These are phyloP conservation scores for Acronicta aceris DNA, from an alignment of 2,888 invertebrate genomes.

Conservation along the genomic window DNA sequence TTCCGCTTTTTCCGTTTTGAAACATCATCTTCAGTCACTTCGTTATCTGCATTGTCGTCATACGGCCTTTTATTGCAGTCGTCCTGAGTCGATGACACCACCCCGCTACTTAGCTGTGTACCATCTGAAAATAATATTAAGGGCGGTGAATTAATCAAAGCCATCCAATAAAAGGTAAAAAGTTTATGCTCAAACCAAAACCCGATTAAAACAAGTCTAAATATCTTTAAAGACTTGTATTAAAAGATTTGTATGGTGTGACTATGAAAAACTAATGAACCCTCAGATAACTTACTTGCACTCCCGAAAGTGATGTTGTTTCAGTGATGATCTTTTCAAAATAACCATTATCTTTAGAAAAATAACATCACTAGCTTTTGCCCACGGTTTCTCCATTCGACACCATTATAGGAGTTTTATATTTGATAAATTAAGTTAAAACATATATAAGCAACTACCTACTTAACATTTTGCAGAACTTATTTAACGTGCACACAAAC, in stretches of 20 bases:
- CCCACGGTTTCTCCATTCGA: no score
- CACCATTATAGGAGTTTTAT: no score
- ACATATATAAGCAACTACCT: background rate
- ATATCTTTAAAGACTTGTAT: background rate
- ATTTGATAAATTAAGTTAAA: no score
- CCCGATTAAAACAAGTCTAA: background rate
- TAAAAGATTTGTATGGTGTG: no score
- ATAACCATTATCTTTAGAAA: no score
- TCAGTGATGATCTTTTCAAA: no score
- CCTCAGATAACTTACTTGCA: no score
- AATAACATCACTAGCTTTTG: no score
- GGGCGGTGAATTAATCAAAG: background rate
- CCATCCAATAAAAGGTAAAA: background rate
- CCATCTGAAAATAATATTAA: conserved; percentile 58
- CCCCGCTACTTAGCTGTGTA: conserved; percentile 77
- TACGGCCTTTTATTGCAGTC: conserved; percentile 74
- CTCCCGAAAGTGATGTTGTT: no score
- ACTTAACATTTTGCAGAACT: background rate
- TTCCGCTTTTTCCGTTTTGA: conserved; percentile 93
- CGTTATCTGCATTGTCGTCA: conserved; percentile 88
- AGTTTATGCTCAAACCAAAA: no score
- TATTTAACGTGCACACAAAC: background rate
- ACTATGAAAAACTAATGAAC: no score
- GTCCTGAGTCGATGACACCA: conserved; percentile 82
- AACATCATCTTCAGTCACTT: conserved; percentile 91